These are phyloP conservation scores for Neotoxoptera formosana DNA, from an alignment of 1,140 invertebrate species.

Conservation along the genomic window DNA sequence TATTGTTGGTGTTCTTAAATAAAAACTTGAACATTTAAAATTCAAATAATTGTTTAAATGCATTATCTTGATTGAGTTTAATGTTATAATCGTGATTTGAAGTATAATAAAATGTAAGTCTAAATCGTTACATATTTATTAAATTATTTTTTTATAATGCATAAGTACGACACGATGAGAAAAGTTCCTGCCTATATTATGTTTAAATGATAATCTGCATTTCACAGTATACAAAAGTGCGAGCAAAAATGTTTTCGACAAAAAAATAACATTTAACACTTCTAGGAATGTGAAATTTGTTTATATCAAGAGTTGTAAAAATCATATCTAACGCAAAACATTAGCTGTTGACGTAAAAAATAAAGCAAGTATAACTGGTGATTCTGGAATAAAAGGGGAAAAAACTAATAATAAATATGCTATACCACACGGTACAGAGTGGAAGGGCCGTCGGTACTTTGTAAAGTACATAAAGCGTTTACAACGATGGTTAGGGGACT, in stretches of 20 bases:
- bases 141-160: neutral
- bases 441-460: conserved; percentile 41
- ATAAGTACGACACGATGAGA: neutral
- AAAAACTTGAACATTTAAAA: neutral
- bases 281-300: neutral
- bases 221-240: neutral
- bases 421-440: neutral
- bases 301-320: neutral
- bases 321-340: neutral
- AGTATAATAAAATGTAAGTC: neutral
- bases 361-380: neutral
- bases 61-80: neutral
- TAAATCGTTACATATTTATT: neutral
- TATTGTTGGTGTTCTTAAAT: neutral
- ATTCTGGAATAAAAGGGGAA: conserved; percentile 2
- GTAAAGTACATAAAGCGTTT: conserved; percentile 57
- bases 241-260: neutral
- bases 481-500: conserved; percentile 51
- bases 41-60: neutral
- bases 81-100: neutral
- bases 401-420: conserved; percentile 51
- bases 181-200: neutral
- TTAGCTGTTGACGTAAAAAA: neutral
- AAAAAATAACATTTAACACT: neutral
- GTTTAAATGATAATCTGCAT: neutral